phyloP scores from a whole-genome alignment of 2,797 vertebrate species.

The Phrynocephalus guinanensis region DNA sequence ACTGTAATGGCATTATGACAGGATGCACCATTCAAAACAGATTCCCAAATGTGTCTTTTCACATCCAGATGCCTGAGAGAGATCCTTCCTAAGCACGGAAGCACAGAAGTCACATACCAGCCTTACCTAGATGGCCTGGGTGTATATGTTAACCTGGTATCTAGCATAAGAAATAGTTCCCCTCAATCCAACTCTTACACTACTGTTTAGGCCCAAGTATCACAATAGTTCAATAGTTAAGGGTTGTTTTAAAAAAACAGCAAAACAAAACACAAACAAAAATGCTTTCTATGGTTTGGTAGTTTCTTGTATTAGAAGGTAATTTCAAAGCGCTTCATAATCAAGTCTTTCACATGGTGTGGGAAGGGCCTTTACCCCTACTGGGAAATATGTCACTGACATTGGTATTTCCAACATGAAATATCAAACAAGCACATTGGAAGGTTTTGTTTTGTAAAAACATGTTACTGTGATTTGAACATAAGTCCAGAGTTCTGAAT shows the following conservation, averaged over 20 bases:
- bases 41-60: background rate
- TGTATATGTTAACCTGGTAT: background rate
- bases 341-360: background rate
- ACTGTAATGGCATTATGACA: background rate
- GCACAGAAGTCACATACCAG: background rate
- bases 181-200: background rate
- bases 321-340: background rate
- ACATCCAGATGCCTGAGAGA: background rate
- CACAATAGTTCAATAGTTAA: background rate
- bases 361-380: background rate
- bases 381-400: background rate
- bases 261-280: too few relatives aligned
- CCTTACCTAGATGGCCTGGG: background rate
- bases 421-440: too few relatives aligned
- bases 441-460: background rate
- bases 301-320: too few relatives aligned
- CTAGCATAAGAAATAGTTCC: background rate
- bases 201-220: background rate
- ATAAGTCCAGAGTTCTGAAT: background rate
- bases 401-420: background rate
- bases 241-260: background rate
- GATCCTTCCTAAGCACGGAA: background rate
- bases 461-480: background rate
- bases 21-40: background rate
- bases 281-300: background rate